Evolutionary conservation across 2,888 invertebrate species (phyloP).

Genomic region (Halocaridina rubra): DNA sequence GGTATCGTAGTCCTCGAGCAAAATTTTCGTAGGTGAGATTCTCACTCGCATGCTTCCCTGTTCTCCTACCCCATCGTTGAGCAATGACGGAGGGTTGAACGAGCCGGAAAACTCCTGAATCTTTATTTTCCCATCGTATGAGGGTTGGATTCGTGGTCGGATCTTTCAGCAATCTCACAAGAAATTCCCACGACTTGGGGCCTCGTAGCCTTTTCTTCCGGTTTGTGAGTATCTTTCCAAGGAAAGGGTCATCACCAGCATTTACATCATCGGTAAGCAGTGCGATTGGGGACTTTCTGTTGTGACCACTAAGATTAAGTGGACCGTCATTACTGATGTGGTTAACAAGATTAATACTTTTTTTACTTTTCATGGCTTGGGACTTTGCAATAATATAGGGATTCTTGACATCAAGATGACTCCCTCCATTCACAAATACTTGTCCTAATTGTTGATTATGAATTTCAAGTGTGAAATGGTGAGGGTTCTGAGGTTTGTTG

Average conservation of each 20-base stretch:
- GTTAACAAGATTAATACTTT: neutral
- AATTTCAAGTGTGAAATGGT: neutral
- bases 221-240: constrained; percentile 55
- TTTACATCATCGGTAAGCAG: neutral
- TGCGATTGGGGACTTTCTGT: neutral
- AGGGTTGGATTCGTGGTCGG: constrained; percentile 81
- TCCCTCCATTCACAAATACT: neutral
- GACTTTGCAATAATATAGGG: neutral
- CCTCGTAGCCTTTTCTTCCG: constrained; percentile 53
- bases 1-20: constrained; percentile 58
- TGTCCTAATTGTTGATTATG: neutral
- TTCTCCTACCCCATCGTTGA: constrained; percentile 55
- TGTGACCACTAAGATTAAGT: constrained; percentile 26
- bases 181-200: constrained; percentile 78
- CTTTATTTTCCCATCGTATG: constrained; percentile 89
- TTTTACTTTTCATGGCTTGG: neutral
- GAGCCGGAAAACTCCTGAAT: constrained; percentile 86
- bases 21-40: constrained; percentile 58
- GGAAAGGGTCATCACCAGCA: constrained; percentile 37
- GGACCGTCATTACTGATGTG: neutral
- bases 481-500: too few relatives aligned
- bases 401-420: too few relatives aligned
- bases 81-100: constrained; percentile 69
- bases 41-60: constrained; percentile 57
- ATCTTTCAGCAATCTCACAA: constrained; percentile 82